These are phyloP conservation scores for Alosa alosa DNA, from an alignment of 2,113 vertebrate species.

Conservation along the genomic window DNA sequence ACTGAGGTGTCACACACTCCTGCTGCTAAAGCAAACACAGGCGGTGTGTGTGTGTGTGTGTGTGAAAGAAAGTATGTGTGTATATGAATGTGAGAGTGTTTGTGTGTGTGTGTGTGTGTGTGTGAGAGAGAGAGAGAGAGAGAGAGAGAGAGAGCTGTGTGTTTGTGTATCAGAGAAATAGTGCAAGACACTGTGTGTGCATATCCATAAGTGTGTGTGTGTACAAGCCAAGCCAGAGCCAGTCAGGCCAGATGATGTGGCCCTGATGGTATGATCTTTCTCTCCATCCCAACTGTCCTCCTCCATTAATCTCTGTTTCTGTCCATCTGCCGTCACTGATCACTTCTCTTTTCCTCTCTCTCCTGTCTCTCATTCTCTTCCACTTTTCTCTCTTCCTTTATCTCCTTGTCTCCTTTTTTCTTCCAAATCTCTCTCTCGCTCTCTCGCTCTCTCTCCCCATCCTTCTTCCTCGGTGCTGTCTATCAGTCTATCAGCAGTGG, in stretches of 20 bases:
- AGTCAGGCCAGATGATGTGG: constrained; percentile 23
- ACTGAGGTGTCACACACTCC: constrained; percentile 69
- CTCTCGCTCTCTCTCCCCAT: neutral
- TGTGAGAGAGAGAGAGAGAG: neutral
- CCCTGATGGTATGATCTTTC: constrained; percentile 28
- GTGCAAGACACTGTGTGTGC: neutral
- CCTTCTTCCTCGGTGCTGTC: neutral
- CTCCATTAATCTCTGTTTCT: neutral
- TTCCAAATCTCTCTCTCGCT: neutral
- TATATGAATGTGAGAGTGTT: constrained; percentile 18
- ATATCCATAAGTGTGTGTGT: neutral
- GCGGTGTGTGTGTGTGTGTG: constrained; percentile 24
- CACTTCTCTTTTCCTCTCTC: neutral
- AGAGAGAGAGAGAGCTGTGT: neutral
- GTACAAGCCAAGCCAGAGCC: neutral
- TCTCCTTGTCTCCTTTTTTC: neutral
- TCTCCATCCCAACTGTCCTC: neutral
- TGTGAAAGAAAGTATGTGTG: neutral
- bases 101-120: constrained; percentile 24
- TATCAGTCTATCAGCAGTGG: neutral
- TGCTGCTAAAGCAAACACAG: constrained; percentile 64
- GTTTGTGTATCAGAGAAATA: neutral
- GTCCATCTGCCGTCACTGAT: neutral
- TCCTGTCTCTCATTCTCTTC: neutral
- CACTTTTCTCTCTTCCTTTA: neutral